Percentiles rank a stretch among this genome's conserved stretches.
Conservation (phyloP, 2,113 vertebrate genomes). For the Dryoscopus gambensis region DNA sequence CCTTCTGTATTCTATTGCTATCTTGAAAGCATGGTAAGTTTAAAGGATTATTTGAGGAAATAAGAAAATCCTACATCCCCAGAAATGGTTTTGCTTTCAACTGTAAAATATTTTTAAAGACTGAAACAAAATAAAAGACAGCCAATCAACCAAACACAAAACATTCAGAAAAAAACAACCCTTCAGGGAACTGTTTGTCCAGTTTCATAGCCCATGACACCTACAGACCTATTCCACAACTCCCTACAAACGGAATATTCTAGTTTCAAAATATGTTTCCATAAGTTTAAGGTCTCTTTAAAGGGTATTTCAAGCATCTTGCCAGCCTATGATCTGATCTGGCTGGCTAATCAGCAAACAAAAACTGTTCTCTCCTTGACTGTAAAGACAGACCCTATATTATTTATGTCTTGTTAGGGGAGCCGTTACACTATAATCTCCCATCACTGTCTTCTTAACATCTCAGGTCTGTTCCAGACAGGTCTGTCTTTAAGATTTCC, state of each 20-base stretch:
- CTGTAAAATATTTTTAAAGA: not conserved
- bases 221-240: rapidly evolving
- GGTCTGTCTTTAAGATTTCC: not conserved
- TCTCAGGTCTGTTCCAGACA: not conserved
- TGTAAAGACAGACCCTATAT: not conserved
- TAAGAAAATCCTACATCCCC: not conserved
- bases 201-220: not conserved
- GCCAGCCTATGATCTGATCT: not conserved
- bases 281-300: not conserved
- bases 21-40: not conserved
- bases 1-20: not conserved
- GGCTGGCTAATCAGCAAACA: not conserved
- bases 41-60: not conserved
- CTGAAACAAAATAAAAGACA: not conserved
- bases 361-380: not conserved
- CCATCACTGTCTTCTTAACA: not conserved
- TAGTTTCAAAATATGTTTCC: not conserved
- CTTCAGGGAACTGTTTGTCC: not conserved
- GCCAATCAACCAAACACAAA: not conserved
- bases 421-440: not conserved
- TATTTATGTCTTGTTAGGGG: not conserved
- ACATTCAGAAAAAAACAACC: rapidly evolving
- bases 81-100: not conserved
- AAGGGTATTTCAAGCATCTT: no score
- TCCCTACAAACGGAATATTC: not conserved